phyloP scores from a whole-genome alignment of 2,113 vertebrate genomes.

The rat (Rattus norvegicus) region DNA sequence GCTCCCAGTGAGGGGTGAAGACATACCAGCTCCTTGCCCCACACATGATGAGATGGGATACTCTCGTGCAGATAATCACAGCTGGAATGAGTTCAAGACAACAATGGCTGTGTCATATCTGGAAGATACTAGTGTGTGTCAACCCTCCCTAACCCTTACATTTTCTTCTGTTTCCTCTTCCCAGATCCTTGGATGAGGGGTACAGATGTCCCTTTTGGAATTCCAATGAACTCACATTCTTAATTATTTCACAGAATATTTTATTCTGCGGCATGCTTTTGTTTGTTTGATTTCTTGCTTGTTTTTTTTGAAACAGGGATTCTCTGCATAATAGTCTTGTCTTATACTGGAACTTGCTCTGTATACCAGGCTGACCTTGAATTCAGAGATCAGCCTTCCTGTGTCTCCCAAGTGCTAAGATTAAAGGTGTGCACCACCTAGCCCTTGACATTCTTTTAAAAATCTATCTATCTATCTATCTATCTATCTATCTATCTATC shows the following conservation, averaged over 20 bases:
- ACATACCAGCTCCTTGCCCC: background rate
- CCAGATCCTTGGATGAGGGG: background rate
- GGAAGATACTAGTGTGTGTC: background rate
- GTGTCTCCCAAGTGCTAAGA: background rate
- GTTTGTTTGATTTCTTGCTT: background rate
- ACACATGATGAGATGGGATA: background rate
- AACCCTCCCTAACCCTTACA: no score
- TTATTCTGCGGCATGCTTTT: background rate
- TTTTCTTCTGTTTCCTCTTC: background rate
- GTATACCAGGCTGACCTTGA: background rate
- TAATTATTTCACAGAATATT: slow-evolving; percentile 40
- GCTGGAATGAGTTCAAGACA: no score
- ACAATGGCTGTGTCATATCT: background rate
- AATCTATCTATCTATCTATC: no score
- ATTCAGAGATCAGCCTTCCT: background rate
- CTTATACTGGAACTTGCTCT: background rate
- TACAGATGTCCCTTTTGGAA: background rate
- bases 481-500: no score
- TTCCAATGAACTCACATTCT: background rate
- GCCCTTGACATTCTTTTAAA: background rate
- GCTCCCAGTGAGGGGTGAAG: background rate
- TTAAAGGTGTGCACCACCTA: background rate
- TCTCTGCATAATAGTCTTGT: background rate
- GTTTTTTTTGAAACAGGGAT: background rate
- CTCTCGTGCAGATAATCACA: background rate